Conservation (phyloP, 2,113 vertebrate species). For the Nasalis larvatus region DNA sequence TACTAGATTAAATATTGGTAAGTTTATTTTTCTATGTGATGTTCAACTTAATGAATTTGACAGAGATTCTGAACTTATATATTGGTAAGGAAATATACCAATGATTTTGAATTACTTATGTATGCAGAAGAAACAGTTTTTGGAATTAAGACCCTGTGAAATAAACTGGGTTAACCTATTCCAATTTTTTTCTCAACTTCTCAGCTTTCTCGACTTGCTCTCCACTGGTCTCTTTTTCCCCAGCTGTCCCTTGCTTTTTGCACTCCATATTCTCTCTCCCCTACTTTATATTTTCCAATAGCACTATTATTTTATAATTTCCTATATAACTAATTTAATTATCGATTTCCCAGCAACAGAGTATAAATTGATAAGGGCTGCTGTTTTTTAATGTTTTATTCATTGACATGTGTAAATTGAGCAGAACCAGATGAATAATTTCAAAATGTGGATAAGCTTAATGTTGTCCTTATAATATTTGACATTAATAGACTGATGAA, state of each 20-base stretch:
- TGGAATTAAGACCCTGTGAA: not conserved
- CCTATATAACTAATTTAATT: not conserved
- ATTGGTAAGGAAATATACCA: not conserved
- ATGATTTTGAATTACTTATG: not conserved
- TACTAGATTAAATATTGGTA: not conserved
- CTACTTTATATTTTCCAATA: not conserved
- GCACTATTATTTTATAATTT: not conserved
- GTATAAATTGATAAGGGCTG: not conserved
- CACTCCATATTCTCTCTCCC: not conserved
- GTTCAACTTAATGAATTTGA: not conserved
- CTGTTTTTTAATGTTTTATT: not conserved
- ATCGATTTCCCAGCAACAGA: not conserved
- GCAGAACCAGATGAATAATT: not conserved
- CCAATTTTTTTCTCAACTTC: not conserved
- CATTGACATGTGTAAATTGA: not conserved
- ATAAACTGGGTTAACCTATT: not conserved
- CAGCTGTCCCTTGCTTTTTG: not conserved
- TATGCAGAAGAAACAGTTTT: not conserved
- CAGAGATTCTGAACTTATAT: not conserved
- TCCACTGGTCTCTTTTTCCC: not conserved
- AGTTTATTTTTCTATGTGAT: not conserved
- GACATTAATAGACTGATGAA: not conserved
- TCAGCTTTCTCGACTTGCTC: not conserved
- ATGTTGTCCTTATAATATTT: not conserved
- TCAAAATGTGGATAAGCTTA: not conserved